Base-by-base conservation (phyloP, 2,888 invertebrate genomes). In the Ormyrus rosae region DNA sequence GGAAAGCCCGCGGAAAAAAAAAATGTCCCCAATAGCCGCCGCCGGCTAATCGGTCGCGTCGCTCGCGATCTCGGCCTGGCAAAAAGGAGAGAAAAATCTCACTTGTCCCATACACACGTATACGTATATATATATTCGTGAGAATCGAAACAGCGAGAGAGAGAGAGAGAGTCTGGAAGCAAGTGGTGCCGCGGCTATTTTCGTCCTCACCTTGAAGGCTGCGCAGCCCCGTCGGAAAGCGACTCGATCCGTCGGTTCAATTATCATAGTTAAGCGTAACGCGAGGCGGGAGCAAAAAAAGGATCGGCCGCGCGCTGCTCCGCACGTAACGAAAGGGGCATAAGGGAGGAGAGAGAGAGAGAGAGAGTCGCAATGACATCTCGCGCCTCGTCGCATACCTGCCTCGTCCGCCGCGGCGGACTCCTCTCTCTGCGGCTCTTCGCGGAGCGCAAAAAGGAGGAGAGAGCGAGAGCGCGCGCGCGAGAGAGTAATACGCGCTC, bases 181-280 rank as follows among this genome's bases (percentile, higher is more conserved):
- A 51, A 10, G 6, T 11, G 46, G 8, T 7, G 50, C 51, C 13
- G 6, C 7, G 19, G 64, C 51, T 68, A 68, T 68, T 68, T 68
- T 68, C 55, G 55, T 55, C 55, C 55, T 68, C 45, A 68, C 68
- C 68, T 68, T 68, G 55, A 68, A 68, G 45, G 11, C 19, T 19
- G 19, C 19, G 19, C 19, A 19, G 45, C 45, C 19, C 64, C 9
- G 13, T 65, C 45, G 13, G 55, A 55, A 45, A 68, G 51, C 34
- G 45, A 51, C 19, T 68, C 55, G 45, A 68, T 53, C n/a, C 68
- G 68, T 68, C 45, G 55, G 45, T 68, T 68, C 53, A 68, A 68
- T 68, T 68, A 68, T 68, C 53, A 68, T 68, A 45, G 68, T n/a
- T 53, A 13, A 13, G 48, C 60, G 70, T 50, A 48, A 60, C 13